Base-by-base conservation (phyloP, 1,140 invertebrate genomes). In the silkworm (Bombyx mori) region DNA sequence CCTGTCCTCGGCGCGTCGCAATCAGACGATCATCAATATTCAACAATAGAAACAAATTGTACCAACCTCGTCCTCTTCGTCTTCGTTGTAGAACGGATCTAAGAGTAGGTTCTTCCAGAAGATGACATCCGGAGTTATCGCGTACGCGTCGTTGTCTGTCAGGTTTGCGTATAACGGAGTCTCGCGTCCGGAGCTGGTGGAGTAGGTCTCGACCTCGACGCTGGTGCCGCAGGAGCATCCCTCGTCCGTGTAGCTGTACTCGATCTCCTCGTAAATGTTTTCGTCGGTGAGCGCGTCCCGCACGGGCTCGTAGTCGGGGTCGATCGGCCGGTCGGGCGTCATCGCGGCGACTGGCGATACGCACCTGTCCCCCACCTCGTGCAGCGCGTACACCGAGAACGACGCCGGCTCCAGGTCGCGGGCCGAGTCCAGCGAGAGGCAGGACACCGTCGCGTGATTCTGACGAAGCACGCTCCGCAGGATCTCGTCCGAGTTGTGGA, bases 61-160 rank as follows among this genome's bases (percentile, higher is more conserved):
- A 79, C 86, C 79, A 55, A 89, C 88, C 79, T 88, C 88, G 65
- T 89, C 86, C 54, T 89, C 88, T 61, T 89, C 88, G 54, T 89
- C 88, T 26, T 89, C 88, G 60, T 86, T 87, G 58, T 81, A 88
- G 62, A 72, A 83, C 8, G 88, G 88, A 57, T 89, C 81, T 51
- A 79, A 56, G 6, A 89, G 79, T 12, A 76, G 44, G 63, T 85
- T 83, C 77, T 87, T 88, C 88, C 88, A 89, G 56, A 64, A 83
- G 8, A 86, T 76, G 46, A 89, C 86, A 65, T 89, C 86, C 10
- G 79, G 60, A 0, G 83, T 69, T 0, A 87, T 60, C 6, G 81
- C 79, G 52, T 86, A 87, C 1, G 83, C 83, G 42, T 82, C 79
- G 61, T 81, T 71, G 50, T 86, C 80, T 64, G 69, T 71, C 22